Percentiles rank a stretch among this genome's conserved stretches.
These are phyloP conservation scores for Troides oblongomaculatus DNA, from an alignment of 2,888 invertebrate genomes.

Conservation along the genomic window DNA sequence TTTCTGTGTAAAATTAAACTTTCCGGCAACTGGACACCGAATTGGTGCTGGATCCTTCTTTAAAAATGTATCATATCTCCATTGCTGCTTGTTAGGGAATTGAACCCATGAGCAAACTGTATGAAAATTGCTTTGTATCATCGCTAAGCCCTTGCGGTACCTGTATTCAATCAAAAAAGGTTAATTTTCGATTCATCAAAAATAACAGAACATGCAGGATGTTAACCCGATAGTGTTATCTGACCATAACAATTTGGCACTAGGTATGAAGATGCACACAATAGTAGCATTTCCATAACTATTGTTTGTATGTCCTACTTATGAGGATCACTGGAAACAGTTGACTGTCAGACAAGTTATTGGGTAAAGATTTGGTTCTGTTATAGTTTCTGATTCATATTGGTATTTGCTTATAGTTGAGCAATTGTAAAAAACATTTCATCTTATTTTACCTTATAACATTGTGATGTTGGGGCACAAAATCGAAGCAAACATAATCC, in stretches of 20 bases:
- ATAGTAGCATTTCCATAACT: too few species aligned
- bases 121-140: constrained; percentile 93
- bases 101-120: constrained; percentile 97
- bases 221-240: too few species aligned
- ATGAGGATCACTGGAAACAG: too few species aligned
- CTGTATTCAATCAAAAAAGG: constrained; percentile 59
- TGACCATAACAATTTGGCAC: too few species aligned
- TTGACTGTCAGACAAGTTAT: too few species aligned
- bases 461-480: constrained; percentile 97
- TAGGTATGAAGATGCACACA: too few species aligned
- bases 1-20: constrained; percentile 94
- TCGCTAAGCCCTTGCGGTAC: constrained; percentile 92
- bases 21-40: constrained; percentile 97
- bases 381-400: too few species aligned
- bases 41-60: constrained; percentile 95
- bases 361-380: too few species aligned
- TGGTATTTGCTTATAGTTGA: too few species aligned
- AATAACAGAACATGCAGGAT: background rate
- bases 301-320: too few species aligned
- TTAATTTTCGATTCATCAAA: too few species aligned
- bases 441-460: constrained; percentile 82
- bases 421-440: background rate
- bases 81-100: constrained; percentile 89
- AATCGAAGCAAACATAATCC: constrained; percentile 98
- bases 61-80: constrained; percentile 92